Base-by-base conservation (phyloP, 2,797 vertebrate species). In the Taenioides sp. region DNA sequence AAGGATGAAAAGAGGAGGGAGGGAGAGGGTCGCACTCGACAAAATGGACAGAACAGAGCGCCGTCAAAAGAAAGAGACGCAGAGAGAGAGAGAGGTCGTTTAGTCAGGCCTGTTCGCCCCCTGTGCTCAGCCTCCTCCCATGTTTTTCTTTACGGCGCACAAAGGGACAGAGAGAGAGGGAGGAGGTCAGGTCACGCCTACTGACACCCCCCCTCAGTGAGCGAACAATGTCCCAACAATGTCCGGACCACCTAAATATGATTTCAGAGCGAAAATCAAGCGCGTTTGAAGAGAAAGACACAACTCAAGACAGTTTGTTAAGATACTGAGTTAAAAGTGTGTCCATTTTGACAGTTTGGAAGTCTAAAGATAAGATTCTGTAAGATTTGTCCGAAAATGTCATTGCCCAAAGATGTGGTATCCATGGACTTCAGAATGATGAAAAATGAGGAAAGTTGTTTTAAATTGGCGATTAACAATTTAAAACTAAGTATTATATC, bases 41-140 rank as follows among this genome's bases (percentile, higher is more conserved):
- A 83, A 89, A 91, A 91, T 85, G 85, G 88, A 90, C 76, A 86
- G 87, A 89, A 91, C 88, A 90, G 71, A 82, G 73, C 54, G 65
- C 64, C 72, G 80, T 89, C 80, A 89, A 91, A 90, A 81, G 88
- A 86, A 83, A 87, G 11, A 88, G 92, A 88, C 9, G 90, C 91
- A 90, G 25, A 76, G 86, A 88, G 92, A 87, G 84, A 77, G 86
- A 86, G 86, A 84, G 91, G 92, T 93, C 90, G 92, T 84, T 85
- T 89, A 90, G 90, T 91, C 91, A 90, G 76, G 83, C 86, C 86
- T 80, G 6, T 1, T 72, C 67, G 11, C 79, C 81, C 81, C 86
- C 65, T 60, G 14, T 75, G 67, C 81, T 11, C 74, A 50, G 14
- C 76, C 84, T 81, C 88, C 84, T 84, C 80, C 84, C 83, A 86